phyloP scores from a whole-genome alignment of 2,113 vertebrate genomes.

The Arothron firmamentum region DNA sequence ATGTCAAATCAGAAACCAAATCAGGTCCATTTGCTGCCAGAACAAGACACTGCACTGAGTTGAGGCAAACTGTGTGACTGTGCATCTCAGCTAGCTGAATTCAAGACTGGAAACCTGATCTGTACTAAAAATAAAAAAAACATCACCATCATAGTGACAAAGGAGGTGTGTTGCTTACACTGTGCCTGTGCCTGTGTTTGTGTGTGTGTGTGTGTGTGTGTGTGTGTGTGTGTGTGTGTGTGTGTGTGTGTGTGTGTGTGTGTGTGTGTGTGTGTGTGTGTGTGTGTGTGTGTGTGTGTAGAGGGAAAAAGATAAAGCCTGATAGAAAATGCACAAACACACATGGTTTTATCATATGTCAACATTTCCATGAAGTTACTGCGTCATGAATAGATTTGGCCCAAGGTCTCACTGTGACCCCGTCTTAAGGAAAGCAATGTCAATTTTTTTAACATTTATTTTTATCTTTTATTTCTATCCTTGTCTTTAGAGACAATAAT shows the following conservation, averaged over 20 bases:
- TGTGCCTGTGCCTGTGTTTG: constrained; percentile 18
- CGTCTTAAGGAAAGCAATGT: neutral
- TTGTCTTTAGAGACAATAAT: constrained; percentile 17
- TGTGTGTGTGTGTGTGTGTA: constrained; percentile 19
- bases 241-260: constrained; percentile 24
- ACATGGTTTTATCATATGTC: constrained; percentile 43
- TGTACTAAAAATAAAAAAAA: constrained; percentile 74
- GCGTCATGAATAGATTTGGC: neutral
- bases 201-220: constrained; percentile 1
- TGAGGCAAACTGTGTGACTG: constrained; percentile 35
- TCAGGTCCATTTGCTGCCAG: neutral
- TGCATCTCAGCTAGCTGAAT: constrained; percentile 42
- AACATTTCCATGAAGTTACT: constrained; percentile 48
- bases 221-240: constrained; percentile 25
- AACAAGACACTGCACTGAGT: constrained; percentile 8
- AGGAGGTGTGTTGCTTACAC: constrained; percentile 47
- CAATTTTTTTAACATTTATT: neutral
- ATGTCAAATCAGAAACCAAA: neutral
- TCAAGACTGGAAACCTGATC: constrained; percentile 66
- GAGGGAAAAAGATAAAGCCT: constrained; percentile 17
- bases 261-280: constrained; percentile 9
- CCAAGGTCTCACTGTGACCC: constrained; percentile 24
- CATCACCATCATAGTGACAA: constrained; percentile 50
- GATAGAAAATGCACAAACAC: constrained; percentile 8
- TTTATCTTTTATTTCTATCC: constrained; percentile 1